Evolutionary conservation across 2,888 invertebrate species (phyloP), one percentile per base, ranked within the genome.

Genomic region (Muscina levida): DNA sequence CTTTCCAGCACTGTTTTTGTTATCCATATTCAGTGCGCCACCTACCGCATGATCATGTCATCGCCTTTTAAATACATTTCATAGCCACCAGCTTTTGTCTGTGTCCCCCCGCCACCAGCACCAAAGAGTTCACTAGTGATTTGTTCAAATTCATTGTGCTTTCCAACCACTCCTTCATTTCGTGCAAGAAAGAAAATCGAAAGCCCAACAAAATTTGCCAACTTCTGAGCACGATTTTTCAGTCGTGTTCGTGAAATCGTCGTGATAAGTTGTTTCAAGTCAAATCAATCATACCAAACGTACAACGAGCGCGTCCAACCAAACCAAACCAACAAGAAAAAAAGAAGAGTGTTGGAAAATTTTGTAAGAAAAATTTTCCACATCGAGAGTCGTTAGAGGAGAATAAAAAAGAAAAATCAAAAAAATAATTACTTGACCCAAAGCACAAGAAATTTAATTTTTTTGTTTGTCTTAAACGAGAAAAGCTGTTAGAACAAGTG

Each of bases 181-280:
- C 66, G 57, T 37, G 11, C 17, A 59, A 39, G 39, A 59, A 37
- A n/a, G n/a, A n/a, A 19, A 72, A 42, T 3, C 46, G 59, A 66
- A 80, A 68, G 67, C 56, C 71, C 77, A 74, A 74, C 62, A 72
- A 75, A 74, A 62, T 74, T 81, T 77, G 77, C 73, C 77, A 76
- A 68, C 44, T 48, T 56, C 80, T 75, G 80, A 79, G 82, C 70
- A 72, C 46, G 74, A 71, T 68, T 72, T 77, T 79, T 86, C 86
- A 88, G 89, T 88, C 88, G 88, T 87, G 85, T 87, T 87, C 87
- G 85, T 87, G 83, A 74, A 81, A 81, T 85, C 88, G 87, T 88
- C 88, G 88, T 87, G 81, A 77, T 83, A 85, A 86, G 85, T 84
- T 85, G 85, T 84, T 84, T 82, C 79, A 71, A 83, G 57, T 81